Base-by-base conservation (phyloP, 1,140 invertebrate genomes). In the Halesus radiatus region DNA sequence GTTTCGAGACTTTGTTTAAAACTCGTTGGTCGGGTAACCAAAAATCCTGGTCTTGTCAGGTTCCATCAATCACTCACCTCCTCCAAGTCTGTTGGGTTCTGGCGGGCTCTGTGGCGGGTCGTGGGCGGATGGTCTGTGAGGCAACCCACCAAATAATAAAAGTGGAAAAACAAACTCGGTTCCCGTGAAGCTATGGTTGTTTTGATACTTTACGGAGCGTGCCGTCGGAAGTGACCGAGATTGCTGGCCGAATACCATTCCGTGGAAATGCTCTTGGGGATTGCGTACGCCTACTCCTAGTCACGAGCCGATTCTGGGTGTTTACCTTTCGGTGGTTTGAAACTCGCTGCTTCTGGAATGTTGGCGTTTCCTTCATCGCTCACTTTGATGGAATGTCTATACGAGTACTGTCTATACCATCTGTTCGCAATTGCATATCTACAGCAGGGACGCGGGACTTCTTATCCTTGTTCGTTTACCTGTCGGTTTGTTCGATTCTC, bases 151-250 rank as follows among this genome's bases (percentile, higher is more conserved):
- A 78, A 56, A 78, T 56, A 37, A 60, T 13, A 13, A 68, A 72
- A 79, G 74, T 77, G 76, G 64, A 77, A 81, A 76, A 77, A 76
- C 76, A 74, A 72, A 64, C 32, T 37, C 76, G 37, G 62, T 73
- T 74, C 75, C 66, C 72, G 62, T 56, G 68, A 70, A 74, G 66
- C 76, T 32, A 54, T 37, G 58, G 23, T 50, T 62, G 74, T 76
- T 76, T 76, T 22, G 54, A 76, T 56, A 62, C 45, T 64, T 76
- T 23, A 50, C 75, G 56, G 60, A 76, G 56, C 58, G 75, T 23
- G 76, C 37, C 45, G 60, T 78, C 76, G 76, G 76, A 78, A 68
- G 60, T 68, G 76, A 78, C 50, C 76, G 60, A 76, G 58, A 76
- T 64, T 64, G 22, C 58, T 76, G 56, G 75, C 26, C 72, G 72